Evolutionary conservation across 1,140 invertebrate genomes (phyloP).

Genomic region (Zelostemma sp.): DNA sequence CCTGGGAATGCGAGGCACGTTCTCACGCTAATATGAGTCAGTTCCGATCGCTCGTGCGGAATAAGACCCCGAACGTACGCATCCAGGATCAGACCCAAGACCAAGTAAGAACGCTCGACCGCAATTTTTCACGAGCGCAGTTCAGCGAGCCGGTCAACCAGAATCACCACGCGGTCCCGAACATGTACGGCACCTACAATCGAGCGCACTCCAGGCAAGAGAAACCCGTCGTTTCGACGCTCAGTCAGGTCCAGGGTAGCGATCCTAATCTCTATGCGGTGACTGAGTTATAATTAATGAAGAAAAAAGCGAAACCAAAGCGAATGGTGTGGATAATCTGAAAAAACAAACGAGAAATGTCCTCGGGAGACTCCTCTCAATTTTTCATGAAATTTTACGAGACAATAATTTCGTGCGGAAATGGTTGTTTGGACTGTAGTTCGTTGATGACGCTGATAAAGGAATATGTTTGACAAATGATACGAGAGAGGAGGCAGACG

Average conservation of each 20-base stretch:
- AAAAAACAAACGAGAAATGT: too few species aligned
- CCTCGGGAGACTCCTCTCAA: too few species aligned
- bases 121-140: slow-evolving; percentile 65
- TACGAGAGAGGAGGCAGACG: too few species aligned
- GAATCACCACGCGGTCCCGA: slow-evolving; percentile 61
- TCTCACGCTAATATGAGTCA: slow-evolving; percentile 68
- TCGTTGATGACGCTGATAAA: too few species aligned
- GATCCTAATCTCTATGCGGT: slow-evolving; percentile 69
- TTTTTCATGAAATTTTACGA: neutral
- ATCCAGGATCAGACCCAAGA: slow-evolving; percentile 67
- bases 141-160: slow-evolving; percentile 57
- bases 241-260: slow-evolving; percentile 68
- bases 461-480: too few species aligned
- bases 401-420: neutral
- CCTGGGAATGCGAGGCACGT: slow-evolving; percentile 66
- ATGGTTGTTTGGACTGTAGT: neutral
- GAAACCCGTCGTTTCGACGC: slow-evolving; percentile 61
- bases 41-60: slow-evolving; percentile 66
- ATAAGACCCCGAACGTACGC: slow-evolving; percentile 62
- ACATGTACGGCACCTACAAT: slow-evolving; percentile 69
- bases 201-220: slow-evolving; percentile 63
- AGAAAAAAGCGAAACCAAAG: slow-evolving; percentile 43
- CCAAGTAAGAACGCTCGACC: slow-evolving; percentile 65
- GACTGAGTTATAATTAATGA: slow-evolving; percentile 61
- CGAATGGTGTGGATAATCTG: slow-evolving; percentile 20